These are phyloP conservation scores for Chionomys nivalis DNA, from an alignment of 2,113 vertebrate genomes.

Conservation along the genomic window DNA sequence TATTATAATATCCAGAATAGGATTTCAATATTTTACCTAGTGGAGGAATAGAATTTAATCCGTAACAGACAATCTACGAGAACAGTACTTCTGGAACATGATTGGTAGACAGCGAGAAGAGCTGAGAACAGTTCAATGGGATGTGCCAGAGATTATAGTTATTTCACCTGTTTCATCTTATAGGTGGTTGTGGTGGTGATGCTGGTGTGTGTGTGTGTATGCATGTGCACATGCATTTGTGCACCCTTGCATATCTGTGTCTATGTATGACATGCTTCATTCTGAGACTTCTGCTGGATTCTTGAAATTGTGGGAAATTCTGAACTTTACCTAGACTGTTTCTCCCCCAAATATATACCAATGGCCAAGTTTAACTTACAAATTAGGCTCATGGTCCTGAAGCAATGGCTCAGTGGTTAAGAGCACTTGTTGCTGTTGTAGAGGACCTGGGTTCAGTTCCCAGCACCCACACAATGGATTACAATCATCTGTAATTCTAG, in stretches of 20 bases:
- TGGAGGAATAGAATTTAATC: not conserved
- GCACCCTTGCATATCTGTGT: not conserved
- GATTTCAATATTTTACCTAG: not conserved
- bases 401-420: not conserved
- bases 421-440: not conserved
- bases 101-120: rapidly evolving
- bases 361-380: not conserved
- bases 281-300: not conserved
- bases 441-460: not conserved
- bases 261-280: not conserved
- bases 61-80: not conserved
- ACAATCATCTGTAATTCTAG: not conserved
- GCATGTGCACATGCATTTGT: not conserved
- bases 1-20: not conserved
- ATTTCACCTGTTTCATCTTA: not conserved
- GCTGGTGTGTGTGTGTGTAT: not conserved
- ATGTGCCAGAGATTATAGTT: not conserved
- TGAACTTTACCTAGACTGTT: not conserved
- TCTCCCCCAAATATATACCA: not conserved
- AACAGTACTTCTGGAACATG: not conserved
- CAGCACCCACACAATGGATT: not conserved
- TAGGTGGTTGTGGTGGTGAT: not conserved
- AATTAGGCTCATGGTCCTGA: not conserved
- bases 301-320: not conserved
- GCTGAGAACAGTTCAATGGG: not conserved